Percentiles rank a stretch among this genome's conserved stretches.
Evolutionary conservation across 2,888 invertebrate genomes (phyloP).

Genomic region (Hololepta plana): DNA sequence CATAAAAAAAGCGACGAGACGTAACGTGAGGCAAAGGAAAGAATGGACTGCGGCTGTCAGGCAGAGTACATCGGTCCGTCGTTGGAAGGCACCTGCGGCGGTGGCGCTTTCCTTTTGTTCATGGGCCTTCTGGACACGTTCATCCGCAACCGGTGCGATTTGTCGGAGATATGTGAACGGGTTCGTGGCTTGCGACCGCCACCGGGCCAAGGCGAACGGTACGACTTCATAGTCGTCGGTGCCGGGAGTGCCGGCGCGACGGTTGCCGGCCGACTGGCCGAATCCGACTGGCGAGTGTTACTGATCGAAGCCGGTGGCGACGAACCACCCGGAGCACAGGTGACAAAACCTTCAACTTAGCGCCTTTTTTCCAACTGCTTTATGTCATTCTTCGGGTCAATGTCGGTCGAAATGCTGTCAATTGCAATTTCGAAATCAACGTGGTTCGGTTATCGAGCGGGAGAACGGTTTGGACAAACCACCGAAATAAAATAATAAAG

Average conservation of each 20-base stretch:
- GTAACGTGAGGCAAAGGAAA: no score
- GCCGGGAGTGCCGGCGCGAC: slow-evolving; percentile 48
- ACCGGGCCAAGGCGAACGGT: slow-evolving; percentile 29
- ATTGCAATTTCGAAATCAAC: no score
- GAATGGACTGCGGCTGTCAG: slow-evolving; percentile 35
- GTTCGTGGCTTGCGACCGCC: slow-evolving; percentile 25
- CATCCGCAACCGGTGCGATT: slow-evolving; percentile 35
- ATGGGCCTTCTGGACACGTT: slow-evolving; percentile 46
- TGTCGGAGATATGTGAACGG: slow-evolving; percentile 41
- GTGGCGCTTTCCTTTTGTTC: slow-evolving; percentile 40
- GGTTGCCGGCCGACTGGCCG: slow-evolving; percentile 44
- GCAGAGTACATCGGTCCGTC: slow-evolving; percentile 37
- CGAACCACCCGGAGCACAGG: slow-evolving; percentile 40
- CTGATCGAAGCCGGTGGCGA: slow-evolving; percentile 55
- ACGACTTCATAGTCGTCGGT: slow-evolving; percentile 49
- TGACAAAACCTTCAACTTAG: slow-evolving; percentile 17
- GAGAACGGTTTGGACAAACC: no score
- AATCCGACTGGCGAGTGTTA: slow-evolving; percentile 45
- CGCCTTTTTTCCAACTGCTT: slow-evolving; percentile 14
- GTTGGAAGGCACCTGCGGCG: slow-evolving; percentile 35
- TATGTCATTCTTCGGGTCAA: slow-evolving; percentile 16
- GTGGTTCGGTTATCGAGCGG: no score
- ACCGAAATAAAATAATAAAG: no score
- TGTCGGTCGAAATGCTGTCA: no score
- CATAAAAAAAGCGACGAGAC: no score